Conservation (phyloP, 2,888 invertebrate species). For the Stenichneumon culpator region DNA sequence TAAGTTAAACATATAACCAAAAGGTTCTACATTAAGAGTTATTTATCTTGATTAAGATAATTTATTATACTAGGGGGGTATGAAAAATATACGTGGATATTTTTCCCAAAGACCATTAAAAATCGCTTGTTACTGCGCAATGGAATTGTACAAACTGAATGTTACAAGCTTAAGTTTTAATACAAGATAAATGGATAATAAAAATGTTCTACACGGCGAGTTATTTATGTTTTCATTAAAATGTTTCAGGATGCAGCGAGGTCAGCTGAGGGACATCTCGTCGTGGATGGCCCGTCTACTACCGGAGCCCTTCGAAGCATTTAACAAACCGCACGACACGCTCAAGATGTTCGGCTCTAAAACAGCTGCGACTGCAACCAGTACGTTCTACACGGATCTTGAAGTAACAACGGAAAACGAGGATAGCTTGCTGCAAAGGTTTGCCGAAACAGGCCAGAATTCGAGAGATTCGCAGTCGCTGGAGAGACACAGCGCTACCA, state of each 20-base stretch:
- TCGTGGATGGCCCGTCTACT: slow-evolving; percentile 80
- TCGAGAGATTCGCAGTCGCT: slow-evolving; percentile 75
- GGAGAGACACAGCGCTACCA: slow-evolving; percentile 77
- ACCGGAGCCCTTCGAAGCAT: slow-evolving; percentile 79
- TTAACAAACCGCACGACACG: slow-evolving; percentile 69
- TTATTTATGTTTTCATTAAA: background rate
- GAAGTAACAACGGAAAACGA: slow-evolving; percentile 73
- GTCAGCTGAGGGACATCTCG: slow-evolving; percentile 81
- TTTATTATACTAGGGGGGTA: no score
- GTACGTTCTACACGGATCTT: slow-evolving; percentile 83
- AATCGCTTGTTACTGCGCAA: no score
- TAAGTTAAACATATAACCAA: no score
- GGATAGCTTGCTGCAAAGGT: slow-evolving; percentile 62
- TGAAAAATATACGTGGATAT: no score
- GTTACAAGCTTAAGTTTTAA: background rate
- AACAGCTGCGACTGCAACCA: slow-evolving; percentile 77
- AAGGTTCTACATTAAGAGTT: no score
- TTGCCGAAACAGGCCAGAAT: slow-evolving; percentile 57
- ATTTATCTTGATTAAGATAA: no score
- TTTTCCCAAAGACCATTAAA: no score
- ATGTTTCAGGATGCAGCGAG: slow-evolving; percentile 80
- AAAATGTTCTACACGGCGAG: background rate
- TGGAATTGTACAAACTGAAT: no score
- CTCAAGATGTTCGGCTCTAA: slow-evolving; percentile 84
- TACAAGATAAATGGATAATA: background rate